phyloP scores from a whole-genome alignment of 1,140 invertebrate genomes.

The Condylostylus longicornis region DNA sequence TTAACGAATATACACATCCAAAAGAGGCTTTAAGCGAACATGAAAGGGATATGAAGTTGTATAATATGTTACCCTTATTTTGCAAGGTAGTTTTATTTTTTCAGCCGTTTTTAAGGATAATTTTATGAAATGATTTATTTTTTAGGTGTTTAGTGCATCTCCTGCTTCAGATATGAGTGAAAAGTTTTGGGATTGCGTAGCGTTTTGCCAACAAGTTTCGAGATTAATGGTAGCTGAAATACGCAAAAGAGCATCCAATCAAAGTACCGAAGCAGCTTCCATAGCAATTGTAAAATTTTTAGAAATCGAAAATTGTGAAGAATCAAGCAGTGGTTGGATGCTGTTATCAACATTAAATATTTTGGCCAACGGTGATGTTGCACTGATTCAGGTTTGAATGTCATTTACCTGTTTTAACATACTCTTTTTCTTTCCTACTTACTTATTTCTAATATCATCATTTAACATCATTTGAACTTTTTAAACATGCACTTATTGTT shows the following conservation, averaged over 20 bases:
- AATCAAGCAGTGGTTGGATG: slow-evolving; percentile 94
- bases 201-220: slow-evolving; percentile 88
- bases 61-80: slow-evolving; percentile 95
- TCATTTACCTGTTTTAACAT: too few species aligned
- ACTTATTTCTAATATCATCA: too few species aligned
- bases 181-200: slow-evolving; percentile 84
- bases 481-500: too few species aligned
- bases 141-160: slow-evolving; percentile 76
- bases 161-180: slow-evolving; percentile 86
- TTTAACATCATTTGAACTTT: too few species aligned
- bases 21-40: slow-evolving; percentile 59
- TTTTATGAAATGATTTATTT: slow-evolving; percentile 1
- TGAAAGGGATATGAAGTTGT: slow-evolving; percentile 85
- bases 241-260: slow-evolving; percentile 79
- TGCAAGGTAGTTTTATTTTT: slow-evolving; percentile 62
- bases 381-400: slow-evolving; percentile 61
- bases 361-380: slow-evolving; percentile 66
- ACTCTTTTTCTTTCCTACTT: too few species aligned
- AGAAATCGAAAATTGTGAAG: slow-evolving; percentile 82
- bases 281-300: slow-evolving; percentile 92
- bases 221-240: slow-evolving; percentile 92
- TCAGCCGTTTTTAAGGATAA: neutral
- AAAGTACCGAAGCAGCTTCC: slow-evolving; percentile 88
- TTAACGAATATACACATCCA: slow-evolving; percentile 84
- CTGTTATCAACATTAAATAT: slow-evolving; percentile 81